Conservation (phyloP, 2,797 vertebrate genomes). For the Rhabdomys pumilio region DNA sequence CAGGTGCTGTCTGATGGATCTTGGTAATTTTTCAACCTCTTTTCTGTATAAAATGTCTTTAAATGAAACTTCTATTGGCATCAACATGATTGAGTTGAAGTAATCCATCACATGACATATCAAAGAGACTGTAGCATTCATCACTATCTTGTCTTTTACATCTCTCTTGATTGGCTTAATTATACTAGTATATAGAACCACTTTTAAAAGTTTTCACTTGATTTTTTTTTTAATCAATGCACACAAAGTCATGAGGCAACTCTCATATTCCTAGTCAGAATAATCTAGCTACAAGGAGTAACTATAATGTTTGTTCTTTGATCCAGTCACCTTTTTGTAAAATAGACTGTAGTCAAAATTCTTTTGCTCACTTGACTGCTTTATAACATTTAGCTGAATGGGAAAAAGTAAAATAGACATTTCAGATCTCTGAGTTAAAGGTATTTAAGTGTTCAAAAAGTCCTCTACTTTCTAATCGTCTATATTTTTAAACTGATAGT, state of each 20-base stretch:
- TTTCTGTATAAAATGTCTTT: constrained; percentile 25
- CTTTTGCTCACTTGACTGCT: not conserved
- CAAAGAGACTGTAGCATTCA: constrained; percentile 14
- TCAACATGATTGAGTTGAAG: constrained; percentile 50
- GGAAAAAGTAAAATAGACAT: not conserved
- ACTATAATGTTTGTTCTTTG: not conserved
- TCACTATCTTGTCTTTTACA: not conserved
- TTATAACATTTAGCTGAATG: not conserved
- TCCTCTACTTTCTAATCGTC: not conserved
- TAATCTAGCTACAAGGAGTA: constrained; percentile 5
- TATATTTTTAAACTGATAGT: not conserved
- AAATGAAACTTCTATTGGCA: not conserved
- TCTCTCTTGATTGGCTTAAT: constrained; percentile 3
- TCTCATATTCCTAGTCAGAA: not conserved
- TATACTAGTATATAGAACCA: not conserved
- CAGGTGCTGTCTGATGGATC: not conserved
- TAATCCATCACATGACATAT: constrained; percentile 8
- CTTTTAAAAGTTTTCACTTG: constrained; percentile 32
- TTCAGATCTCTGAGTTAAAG: not conserved
- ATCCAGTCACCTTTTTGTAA: not conserved
- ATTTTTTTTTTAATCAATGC: constrained; percentile 19
- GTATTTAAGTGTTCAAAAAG: not conserved
- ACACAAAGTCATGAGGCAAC: constrained; percentile 5
- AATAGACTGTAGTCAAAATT: not conserved
- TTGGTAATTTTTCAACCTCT: not conserved